These are phyloP conservation scores for Sminthurinus signatus DNA, from an alignment of 1,140 invertebrate genomes.

Conservation along the genomic window DNA sequence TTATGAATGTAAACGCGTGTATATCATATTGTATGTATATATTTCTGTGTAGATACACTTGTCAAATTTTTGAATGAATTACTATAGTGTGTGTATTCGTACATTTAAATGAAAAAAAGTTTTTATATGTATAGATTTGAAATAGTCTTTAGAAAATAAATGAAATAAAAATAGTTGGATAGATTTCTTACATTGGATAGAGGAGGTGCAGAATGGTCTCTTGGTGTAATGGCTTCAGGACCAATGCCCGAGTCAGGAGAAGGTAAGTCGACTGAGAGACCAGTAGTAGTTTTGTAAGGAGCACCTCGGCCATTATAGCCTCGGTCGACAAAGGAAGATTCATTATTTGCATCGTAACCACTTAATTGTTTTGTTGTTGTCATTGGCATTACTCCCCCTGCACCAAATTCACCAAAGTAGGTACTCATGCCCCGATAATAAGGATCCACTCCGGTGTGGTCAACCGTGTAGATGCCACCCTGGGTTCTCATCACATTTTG, in stretches of 20 bases:
- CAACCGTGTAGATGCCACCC: conserved; percentile 26
- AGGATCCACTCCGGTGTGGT: conserved; percentile 16
- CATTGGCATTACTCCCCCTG: conserved; percentile 24
- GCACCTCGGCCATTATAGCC: conserved; percentile 52
- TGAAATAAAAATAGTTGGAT: no score
- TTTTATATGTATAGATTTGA: no score
- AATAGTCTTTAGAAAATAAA: no score
- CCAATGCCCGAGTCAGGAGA: conserved; percentile 88
- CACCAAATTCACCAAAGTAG: conserved; percentile 44
- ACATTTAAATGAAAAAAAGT: no score
- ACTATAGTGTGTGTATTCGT: no score
- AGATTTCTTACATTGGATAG: no score
- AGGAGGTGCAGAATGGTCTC: conserved; percentile 77
- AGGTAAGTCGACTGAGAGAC: conserved; percentile 70
- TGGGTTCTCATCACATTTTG: conserved; percentile 12
- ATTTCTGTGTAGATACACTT: no score
- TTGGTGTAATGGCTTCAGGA: conserved; percentile 79
- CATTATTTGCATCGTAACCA: conserved; percentile 41
- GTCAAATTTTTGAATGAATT: no score
- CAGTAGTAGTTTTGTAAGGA: conserved; percentile 48
- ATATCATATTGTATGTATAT: no score
- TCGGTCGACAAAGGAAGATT: conserved; percentile 52
- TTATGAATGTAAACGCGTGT: no score
- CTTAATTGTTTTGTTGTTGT: conserved; percentile 25
- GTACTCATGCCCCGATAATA: conserved; percentile 34